Conservation (phyloP, 2,888 invertebrate genomes). For the Limnephilus lunatus region DNA sequence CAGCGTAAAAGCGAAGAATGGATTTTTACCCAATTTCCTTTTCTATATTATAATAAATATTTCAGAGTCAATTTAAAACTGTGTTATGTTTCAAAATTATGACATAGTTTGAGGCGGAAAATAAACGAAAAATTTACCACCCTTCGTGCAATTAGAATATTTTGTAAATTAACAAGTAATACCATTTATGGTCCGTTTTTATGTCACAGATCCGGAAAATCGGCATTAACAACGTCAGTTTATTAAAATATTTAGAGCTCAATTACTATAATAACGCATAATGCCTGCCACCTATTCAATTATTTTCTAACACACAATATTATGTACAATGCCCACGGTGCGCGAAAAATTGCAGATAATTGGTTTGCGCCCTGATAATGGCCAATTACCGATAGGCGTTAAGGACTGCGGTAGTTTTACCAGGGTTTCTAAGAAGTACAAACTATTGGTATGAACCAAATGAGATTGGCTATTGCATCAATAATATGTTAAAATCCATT, state of each 20-base stretch:
- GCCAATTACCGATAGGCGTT: neutral
- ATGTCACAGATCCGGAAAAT: neutral
- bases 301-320: neutral
- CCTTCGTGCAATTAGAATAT: neutral
- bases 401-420: neutral
- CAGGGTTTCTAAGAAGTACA: neutral
- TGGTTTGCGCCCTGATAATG: neutral
- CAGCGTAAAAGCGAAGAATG: no score
- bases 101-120: neutral
- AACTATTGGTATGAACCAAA: neutral
- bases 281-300: neutral
- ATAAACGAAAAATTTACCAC: neutral
- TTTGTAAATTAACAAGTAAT: neutral
- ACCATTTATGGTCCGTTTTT: neutral
- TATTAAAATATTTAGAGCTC: neutral
- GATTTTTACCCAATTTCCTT: neutral
- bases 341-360: constrained; percentile 2
- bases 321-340: neutral
- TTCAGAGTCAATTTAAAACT: neutral
- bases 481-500: neutral
- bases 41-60: neutral
- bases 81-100: neutral
- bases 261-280: neutral
- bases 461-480: neutral
- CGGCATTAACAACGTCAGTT: neutral